These are phyloP conservation scores for Narcine bancroftii DNA, from an alignment of 2,113 vertebrate genomes.

Conservation along the genomic window DNA sequence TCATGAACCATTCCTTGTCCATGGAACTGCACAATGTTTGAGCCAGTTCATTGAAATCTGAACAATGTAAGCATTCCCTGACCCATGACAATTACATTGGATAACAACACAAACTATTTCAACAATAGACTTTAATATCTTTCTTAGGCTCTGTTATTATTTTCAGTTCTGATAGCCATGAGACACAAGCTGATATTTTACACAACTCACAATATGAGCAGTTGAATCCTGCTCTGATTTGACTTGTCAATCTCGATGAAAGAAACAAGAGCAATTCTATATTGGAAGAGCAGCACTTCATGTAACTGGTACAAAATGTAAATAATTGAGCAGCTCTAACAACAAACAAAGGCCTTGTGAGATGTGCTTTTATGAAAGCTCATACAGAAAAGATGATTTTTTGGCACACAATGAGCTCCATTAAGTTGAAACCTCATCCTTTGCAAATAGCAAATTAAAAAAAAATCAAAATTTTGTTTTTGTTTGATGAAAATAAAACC, in stretches of 20 bases:
- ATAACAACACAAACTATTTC: not conserved
- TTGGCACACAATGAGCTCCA: not conserved
- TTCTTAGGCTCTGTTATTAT: no score
- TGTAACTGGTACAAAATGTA: not conserved
- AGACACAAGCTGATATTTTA: not conserved
- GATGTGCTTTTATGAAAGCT: not conserved
- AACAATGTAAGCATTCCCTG: not conserved
- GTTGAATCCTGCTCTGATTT: not conserved
- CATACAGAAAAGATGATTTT: not conserved
- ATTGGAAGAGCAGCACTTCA: not conserved
- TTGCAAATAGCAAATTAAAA: not conserved
- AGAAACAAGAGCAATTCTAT: not conserved
- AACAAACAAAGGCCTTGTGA: not conserved
- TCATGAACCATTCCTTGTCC: not conserved
- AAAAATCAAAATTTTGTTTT: not conserved
- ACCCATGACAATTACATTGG: not conserved
- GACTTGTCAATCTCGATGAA: no score
- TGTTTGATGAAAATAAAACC: not conserved
- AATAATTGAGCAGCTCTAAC: not conserved
- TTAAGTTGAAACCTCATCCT: not conserved
- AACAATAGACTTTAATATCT: not conserved
- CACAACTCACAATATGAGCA: not conserved
- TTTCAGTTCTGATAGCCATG: not conserved
- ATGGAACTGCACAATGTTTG: not conserved
- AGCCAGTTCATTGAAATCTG: not conserved